These are phyloP conservation scores for Phalacrocorax brasilianus DNA, from an alignment of 2,113 vertebrate genomes.

Conservation along the genomic window DNA sequence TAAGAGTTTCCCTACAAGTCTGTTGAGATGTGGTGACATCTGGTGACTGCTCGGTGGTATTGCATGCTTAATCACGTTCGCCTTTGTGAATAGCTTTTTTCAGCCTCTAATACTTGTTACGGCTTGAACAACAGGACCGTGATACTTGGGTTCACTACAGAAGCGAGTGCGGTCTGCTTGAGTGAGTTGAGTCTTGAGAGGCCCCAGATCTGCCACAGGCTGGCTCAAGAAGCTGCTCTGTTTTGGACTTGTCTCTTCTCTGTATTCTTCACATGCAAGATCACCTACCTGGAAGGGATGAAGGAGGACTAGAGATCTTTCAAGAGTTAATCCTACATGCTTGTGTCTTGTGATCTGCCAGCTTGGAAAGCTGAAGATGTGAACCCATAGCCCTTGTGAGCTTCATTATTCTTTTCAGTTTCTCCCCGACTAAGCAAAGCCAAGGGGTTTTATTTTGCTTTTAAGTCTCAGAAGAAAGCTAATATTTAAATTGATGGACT, in stretches of 20 bases:
- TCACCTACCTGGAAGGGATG: background rate
- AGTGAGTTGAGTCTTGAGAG: background rate
- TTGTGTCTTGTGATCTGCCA: background rate
- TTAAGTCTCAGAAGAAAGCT: background rate
- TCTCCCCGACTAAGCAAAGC: background rate
- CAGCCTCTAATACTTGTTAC: background rate
- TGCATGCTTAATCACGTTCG: background rate
- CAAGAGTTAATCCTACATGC: background rate
- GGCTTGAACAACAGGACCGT: background rate
- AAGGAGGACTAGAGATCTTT: background rate
- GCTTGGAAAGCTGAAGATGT: background rate
- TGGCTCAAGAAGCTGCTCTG: background rate
- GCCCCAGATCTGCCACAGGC: background rate
- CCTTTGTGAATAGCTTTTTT: background rate
- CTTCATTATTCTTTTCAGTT: background rate
- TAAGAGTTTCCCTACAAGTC: accelerated
- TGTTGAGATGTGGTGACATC: background rate
- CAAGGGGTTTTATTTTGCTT: background rate
- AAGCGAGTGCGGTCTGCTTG: background rate
- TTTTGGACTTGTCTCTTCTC: background rate
- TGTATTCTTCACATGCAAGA: background rate
- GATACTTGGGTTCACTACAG: background rate
- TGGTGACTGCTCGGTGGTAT: background rate
- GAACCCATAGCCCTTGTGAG: background rate
- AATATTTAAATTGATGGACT: background rate